Conservation (phyloP, 2,113 vertebrate genomes). For the Corapipo altera region DNA sequence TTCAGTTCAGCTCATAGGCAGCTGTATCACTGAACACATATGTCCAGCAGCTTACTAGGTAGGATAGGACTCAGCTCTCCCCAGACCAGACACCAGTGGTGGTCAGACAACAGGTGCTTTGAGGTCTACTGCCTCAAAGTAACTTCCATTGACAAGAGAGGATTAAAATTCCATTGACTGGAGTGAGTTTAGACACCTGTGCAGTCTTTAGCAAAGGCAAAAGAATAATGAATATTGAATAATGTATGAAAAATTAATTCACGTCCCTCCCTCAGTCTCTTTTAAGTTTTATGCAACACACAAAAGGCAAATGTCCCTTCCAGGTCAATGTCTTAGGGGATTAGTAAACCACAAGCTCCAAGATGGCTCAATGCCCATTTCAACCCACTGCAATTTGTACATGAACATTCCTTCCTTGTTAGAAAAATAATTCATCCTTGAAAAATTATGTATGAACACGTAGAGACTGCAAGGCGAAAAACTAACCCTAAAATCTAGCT, state of each 20-base stretch:
- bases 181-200: not conserved
- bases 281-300: not conserved
- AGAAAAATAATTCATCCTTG: not conserved
- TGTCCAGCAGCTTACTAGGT: not conserved
- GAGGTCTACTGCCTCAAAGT: not conserved
- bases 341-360: not conserved
- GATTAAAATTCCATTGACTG: not conserved
- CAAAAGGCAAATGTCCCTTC: not conserved
- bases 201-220: not conserved
- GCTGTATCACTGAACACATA: not conserved
- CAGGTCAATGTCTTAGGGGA: not conserved
- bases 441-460: not conserved
- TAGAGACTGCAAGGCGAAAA: not conserved
- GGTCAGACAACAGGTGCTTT: not conserved
- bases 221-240: not conserved
- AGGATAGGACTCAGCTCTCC: not conserved
- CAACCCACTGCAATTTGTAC: not conserved
- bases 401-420: not conserved
- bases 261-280: not conserved
- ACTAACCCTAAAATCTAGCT: not conserved
- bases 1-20: not conserved
- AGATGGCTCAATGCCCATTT: not conserved
- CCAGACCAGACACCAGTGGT: rapidly evolving
- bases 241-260: not conserved
- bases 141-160: not conserved